These are phyloP conservation scores for Cnemophilus loriae DNA, from an alignment of 2,113 vertebrate genomes.

Conservation along the genomic window DNA sequence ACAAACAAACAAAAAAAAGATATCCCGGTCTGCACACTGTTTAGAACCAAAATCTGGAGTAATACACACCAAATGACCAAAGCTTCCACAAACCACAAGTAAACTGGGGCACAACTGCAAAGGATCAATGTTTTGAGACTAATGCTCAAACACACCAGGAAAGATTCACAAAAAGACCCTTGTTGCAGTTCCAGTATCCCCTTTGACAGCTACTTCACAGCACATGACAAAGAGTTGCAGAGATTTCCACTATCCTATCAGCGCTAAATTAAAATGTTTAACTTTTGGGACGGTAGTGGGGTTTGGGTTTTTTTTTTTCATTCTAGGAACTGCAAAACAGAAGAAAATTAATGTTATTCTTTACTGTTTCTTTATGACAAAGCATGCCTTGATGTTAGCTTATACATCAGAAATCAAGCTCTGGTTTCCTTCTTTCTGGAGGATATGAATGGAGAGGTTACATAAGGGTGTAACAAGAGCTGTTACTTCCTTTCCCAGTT, in stretches of 20 bases:
- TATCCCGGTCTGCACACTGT: background rate
- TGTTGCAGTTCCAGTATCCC: background rate
- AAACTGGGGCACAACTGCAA: background rate
- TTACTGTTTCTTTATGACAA: background rate
- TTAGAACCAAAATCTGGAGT: background rate
- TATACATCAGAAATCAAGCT: constrained; percentile 7
- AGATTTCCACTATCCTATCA: background rate
- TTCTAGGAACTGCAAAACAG: background rate
- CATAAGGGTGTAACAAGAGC: constrained; percentile 60
- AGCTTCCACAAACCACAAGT: background rate
- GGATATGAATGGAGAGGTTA: constrained; percentile 45
- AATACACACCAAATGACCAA: background rate
- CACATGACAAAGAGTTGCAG: background rate
- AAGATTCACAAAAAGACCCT: background rate
- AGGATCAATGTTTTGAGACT: background rate
- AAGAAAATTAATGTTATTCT: background rate
- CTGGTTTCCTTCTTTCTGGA: constrained; percentile 35
- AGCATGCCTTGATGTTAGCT: background rate
- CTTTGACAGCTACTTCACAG: background rate
- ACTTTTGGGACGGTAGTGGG: background rate
- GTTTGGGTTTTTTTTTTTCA: background rate
- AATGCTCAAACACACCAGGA: background rate
- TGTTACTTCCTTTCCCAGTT: constrained; percentile 51
- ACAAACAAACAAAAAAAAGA: background rate
- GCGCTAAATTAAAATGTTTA: background rate